Evolutionary conservation across 2,888 invertebrate genomes (phyloP).

Genomic region (Polymixis lichenea): DNA sequence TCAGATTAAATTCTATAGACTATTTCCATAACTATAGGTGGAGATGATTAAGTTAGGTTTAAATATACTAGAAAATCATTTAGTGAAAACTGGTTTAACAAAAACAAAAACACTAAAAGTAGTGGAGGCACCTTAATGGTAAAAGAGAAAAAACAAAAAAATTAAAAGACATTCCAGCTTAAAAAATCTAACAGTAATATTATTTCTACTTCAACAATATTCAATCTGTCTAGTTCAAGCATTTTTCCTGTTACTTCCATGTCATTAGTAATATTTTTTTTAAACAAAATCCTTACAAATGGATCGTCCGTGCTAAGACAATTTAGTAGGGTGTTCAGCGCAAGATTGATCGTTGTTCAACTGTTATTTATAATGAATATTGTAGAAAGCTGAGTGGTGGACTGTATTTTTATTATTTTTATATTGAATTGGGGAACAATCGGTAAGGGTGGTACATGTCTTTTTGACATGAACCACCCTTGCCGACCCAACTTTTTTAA

Average conservation of each 20-base stretch:
- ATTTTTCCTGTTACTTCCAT: slow-evolving; percentile 78
- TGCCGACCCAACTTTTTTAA: no score
- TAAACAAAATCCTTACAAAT: slow-evolving; percentile 79
- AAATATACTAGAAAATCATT: not conserved
- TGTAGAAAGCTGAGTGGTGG: slow-evolving; percentile 58
- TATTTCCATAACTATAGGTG: not conserved
- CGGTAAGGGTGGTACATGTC: not conserved
- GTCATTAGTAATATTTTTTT: slow-evolving; percentile 83
- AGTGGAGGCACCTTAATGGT: not conserved
- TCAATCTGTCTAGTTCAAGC: slow-evolving; percentile 70
- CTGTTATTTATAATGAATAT: slow-evolving; percentile 82
- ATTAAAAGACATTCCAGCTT: not conserved
- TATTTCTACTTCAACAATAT: slow-evolving; percentile 63
- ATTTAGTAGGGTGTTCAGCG: slow-evolving; percentile 77
- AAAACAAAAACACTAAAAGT: not conserved
- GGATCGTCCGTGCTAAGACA: slow-evolving; percentile 83
- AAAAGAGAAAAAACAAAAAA: not conserved
- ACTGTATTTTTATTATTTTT: slow-evolving; percentile 25
- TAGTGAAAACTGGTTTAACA: not conserved
- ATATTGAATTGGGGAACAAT: not conserved
- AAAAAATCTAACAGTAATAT: not conserved
- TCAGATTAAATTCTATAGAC: not conserved
- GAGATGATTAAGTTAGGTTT: not conserved
- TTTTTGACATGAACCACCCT: no score
- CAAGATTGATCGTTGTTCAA: slow-evolving; percentile 80